These are phyloP conservation scores for Planococcus citri DNA, from an alignment of 1,140 invertebrate genomes.

Conservation along the genomic window DNA sequence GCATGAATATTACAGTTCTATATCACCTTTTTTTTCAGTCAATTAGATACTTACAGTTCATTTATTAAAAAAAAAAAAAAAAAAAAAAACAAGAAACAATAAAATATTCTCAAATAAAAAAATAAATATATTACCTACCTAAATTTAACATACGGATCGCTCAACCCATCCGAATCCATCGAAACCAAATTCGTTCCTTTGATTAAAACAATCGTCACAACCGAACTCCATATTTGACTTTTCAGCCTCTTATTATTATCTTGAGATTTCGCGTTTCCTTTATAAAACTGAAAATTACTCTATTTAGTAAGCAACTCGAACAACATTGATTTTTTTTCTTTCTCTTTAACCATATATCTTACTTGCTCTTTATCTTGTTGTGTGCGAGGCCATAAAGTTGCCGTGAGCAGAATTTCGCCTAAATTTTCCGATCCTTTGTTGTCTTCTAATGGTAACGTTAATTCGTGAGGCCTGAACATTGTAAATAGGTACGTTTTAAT, in stretches of 20 bases:
- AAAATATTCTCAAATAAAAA: too few relatives aligned
- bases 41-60: background rate
- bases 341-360: too few relatives aligned
- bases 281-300: constrained; percentile 54
- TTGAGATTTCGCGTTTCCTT: constrained; percentile 56
- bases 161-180: constrained; percentile 79
- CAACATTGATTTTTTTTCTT: background rate
- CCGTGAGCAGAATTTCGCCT: constrained; percentile 68
- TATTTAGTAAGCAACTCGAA: too few relatives aligned
- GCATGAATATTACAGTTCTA: too few relatives aligned
- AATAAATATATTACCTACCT: too few relatives aligned
- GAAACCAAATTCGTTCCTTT: constrained; percentile 82
- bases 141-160: constrained; percentile 95
- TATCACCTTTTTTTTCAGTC: background rate
- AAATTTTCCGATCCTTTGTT: constrained; percentile 50
- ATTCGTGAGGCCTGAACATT: constrained; percentile 50
- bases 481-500: background rate
- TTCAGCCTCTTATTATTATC: constrained; percentile 69
- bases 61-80: background rate
- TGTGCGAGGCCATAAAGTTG: constrained; percentile 72
- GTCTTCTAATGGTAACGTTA: constrained; percentile 63
- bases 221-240: constrained; percentile 87
- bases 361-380: constrained; percentile 92
- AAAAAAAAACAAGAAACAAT: too few relatives aligned
- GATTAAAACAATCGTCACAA: constrained; percentile 89